Evolutionary conservation across 2,888 invertebrate species (phyloP), one percentile per base, ranked within the genome.

Genomic region (Tipula confusa): DNA sequence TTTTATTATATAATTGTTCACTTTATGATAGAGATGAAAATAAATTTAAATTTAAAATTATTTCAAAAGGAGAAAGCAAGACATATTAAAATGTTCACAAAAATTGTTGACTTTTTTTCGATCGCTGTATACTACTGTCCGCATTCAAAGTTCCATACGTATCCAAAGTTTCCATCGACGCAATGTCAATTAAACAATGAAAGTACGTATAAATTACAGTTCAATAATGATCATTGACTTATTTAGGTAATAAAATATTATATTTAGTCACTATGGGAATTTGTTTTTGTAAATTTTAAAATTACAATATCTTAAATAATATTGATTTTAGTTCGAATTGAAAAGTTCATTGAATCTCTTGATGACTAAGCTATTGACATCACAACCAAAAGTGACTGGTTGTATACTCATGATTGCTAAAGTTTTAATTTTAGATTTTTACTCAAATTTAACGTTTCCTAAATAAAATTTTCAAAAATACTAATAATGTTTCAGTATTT

Each of bases 221-320:
- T 64, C 64, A 64, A 24, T 64, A 64, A 64, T 64, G 64, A 64
- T 64, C 64, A 64, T 64, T 64, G 64, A 64, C 64, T 64, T 64
- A 64, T 9, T 24, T 64, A 24, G 43, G 43, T 43, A 11, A 33
- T 33, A 6, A 33, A 43, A 5, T 15, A 5, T 18, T 43, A 4
- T 15, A 43, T 43, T 43, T 43, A n/a, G 18, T 3, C n/a, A 36
- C 36, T n/a, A n/a, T n/a, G 36, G 5, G 11, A 36, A 36, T 9
- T 31, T 31, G 7, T 31, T 36, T 36, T 36, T 7, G 36, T 11
- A 9, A 5, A 36, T 11, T 11, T n/a, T n/a, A n/a, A n/a, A n/a
- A n/a, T n/a, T n/a, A 33, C 33, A 33, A 33, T 15, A 43, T 15
- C 43, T 43, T 11, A 43, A 43, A 43, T 43, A 5, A 11, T 36